Conservation (phyloP, 2,113 vertebrate genomes). For the Jacana jacana region DNA sequence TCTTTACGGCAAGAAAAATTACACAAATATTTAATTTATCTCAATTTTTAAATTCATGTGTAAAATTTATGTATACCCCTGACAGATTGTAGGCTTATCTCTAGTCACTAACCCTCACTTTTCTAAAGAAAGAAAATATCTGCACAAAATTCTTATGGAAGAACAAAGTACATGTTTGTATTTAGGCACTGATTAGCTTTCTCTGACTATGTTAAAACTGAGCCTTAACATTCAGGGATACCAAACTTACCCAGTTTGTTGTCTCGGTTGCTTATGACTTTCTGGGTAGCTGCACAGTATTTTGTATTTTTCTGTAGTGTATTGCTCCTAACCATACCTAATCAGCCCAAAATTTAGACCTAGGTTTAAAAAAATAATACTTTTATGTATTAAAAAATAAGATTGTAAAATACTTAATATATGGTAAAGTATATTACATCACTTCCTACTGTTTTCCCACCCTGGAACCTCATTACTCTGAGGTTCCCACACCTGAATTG, state of each 20-base stretch:
- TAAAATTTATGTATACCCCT: not conserved
- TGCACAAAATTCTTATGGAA: not conserved
- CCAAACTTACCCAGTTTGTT: not conserved
- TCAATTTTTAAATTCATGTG: constrained; percentile 5
- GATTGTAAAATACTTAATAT: not conserved
- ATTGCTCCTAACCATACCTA: not conserved
- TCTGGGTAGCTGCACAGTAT: not conserved
- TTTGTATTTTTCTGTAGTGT: not conserved
- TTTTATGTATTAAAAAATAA: not conserved
- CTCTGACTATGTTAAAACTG: not conserved
- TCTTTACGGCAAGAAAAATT: not conserved
- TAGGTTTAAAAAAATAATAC: not conserved
- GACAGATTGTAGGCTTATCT: not conserved
- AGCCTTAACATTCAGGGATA: not conserved
- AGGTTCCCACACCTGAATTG: not conserved
- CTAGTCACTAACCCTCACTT: not conserved
- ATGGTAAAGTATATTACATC: not conserved
- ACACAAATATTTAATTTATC: constrained; percentile 22
- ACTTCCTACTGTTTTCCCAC: not conserved
- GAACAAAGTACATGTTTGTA: not conserved
- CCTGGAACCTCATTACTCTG: not conserved
- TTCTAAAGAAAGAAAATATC: not conserved
- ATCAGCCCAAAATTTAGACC: not conserved
- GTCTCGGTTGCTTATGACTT: not conserved
- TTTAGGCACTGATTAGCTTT: not conserved